A percentile compares a stretch with the other conserved stretches of the same genome.
phyloP scores from a whole-genome alignment of 2,113 vertebrate genomes.

The Petrocephalus microphthalmus region DNA sequence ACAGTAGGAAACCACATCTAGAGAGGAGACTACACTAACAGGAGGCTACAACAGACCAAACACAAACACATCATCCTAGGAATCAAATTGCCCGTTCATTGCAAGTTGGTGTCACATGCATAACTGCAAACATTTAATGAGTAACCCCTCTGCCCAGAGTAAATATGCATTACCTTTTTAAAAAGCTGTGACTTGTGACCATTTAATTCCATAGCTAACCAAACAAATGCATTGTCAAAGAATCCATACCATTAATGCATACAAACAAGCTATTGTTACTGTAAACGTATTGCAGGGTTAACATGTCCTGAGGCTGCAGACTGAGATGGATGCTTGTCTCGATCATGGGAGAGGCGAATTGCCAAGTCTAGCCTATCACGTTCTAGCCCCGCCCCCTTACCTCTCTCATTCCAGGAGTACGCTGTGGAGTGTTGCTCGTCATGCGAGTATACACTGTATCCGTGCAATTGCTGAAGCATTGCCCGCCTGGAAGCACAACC shows the following conservation, averaged over 20 bases:
- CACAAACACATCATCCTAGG: not conserved
- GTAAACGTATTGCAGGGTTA: not conserved
- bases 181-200: not conserved
- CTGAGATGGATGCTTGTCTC: not conserved
- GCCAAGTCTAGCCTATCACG: not conserved
- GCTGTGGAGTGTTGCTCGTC: slow-evolving; percentile 61
- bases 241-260: not conserved
- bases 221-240: not conserved
- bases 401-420: slow-evolving; percentile 66
- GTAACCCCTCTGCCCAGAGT: not conserved
- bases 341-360: not conserved
- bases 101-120: not conserved
- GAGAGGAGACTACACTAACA: not conserved
- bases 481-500: slow-evolving; percentile 75
- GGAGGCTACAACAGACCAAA: not conserved
- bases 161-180: not conserved
- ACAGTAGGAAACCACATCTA: not conserved
- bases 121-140: not conserved
- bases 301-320: not conserved
- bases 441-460: slow-evolving; percentile 77
- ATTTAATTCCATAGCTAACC: not conserved
- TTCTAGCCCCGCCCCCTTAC: slow-evolving; percentile 56
- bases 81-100: not conserved
- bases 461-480: slow-evolving; percentile 79
- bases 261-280: not conserved